A percentile compares a stretch with the other conserved stretches of the same genome.
phyloP scores from a whole-genome alignment of 1,140 invertebrate species.

The Sinonovacula constricta region DNA sequence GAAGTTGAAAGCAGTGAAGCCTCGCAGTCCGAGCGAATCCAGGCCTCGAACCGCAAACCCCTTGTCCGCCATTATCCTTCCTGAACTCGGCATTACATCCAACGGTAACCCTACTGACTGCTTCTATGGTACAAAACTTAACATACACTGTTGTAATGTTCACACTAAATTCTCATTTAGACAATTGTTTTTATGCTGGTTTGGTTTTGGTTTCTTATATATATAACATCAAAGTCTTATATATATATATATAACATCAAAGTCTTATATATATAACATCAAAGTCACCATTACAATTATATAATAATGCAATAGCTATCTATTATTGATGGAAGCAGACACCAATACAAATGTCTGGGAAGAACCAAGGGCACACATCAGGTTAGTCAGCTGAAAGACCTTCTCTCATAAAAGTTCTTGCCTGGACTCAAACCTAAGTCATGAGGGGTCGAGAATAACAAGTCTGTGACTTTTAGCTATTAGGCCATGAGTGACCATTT shows the following conservation, averaged over 20 bases:
- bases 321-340: too few relatives aligned
- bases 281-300: too few relatives aligned
- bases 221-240: background rate
- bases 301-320: too few relatives aligned
- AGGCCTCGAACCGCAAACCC: slow-evolving; percentile 52
- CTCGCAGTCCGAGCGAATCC: slow-evolving; percentile 50
- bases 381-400: too few relatives aligned
- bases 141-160: background rate
- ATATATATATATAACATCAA: background rate
- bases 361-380: too few relatives aligned
- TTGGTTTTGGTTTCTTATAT: background rate
- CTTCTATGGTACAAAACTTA: background rate
- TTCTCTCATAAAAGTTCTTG: too few relatives aligned
- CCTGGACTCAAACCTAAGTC: too few relatives aligned
- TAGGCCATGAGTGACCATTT: too few relatives aligned
- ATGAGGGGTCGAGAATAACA: too few relatives aligned
- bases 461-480: too few relatives aligned
- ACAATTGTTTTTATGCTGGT: background rate
- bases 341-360: too few relatives aligned
- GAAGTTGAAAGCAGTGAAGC: slow-evolving; percentile 60
- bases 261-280: too few relatives aligned
- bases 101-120: background rate
- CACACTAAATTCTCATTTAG: background rate
- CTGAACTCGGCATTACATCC: slow-evolving; percentile 49
- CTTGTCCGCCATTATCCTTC: slow-evolving; percentile 57